These are phyloP conservation scores for Carcharodon carcharias DNA, from an alignment of 2,797 vertebrate genomes.

Conservation along the genomic window DNA sequence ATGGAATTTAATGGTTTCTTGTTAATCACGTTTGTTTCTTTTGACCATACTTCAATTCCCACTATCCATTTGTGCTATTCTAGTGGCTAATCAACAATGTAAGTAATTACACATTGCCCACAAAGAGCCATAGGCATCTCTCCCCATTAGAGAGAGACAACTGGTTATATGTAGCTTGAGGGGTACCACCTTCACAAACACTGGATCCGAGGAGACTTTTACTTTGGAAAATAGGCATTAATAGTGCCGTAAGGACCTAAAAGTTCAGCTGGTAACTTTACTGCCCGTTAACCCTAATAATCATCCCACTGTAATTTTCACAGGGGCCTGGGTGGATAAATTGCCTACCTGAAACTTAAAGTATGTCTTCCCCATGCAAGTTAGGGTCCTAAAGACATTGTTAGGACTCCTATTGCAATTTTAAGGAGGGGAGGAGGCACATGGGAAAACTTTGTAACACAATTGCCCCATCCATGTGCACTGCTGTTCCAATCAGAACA, in stretches of 20 bases:
- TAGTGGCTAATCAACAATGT: not conserved
- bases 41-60: not conserved
- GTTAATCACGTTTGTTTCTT: not conserved
- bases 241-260: not conserved
- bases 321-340: not conserved
- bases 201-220: not conserved
- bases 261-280: not conserved
- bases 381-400: not conserved
- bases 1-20: not conserved
- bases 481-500: not conserved
- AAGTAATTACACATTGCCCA: not conserved
- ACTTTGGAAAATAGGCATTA: not conserved
- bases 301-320: not conserved
- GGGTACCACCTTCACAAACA: not conserved
- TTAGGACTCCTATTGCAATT: not conserved
- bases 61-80: not conserved
- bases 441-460: not conserved
- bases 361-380: not conserved
- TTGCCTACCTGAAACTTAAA: not conserved
- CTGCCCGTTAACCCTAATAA: not conserved
- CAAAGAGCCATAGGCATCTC: no score
- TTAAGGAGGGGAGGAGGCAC: not conserved
- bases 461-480: not conserved
- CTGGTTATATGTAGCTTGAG: no score
- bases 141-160: no score